Evolutionary conservation across 2,113 vertebrate genomes (phyloP).

Genomic region (Gnathonemus echidnorhynchus): DNA sequence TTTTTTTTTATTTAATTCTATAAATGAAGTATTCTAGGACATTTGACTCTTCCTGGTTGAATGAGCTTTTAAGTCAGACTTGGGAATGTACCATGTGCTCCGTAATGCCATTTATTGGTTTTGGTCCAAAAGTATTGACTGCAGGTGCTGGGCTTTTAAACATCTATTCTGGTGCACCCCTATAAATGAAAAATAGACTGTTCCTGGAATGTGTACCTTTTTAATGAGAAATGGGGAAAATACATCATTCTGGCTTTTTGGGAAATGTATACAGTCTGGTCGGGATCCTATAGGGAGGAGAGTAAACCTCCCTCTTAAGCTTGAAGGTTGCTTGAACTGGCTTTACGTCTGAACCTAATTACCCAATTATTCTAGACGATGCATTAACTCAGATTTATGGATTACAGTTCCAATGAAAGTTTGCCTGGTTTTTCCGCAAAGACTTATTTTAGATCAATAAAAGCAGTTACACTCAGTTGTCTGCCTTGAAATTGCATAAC

Average conservation of each 20-base stretch:
- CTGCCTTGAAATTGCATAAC: background rate
- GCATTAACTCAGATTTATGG: constrained; percentile 4
- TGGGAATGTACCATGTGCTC: background rate
- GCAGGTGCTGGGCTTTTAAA: background rate
- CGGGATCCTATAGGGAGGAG: background rate
- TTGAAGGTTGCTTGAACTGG: background rate
- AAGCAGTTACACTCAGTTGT: background rate
- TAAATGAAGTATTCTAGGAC: background rate
- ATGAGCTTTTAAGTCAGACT: background rate
- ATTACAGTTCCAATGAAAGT: background rate
- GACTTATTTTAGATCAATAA: background rate
- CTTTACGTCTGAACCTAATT: background rate
- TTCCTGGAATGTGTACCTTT: background rate
- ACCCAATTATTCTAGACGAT: background rate
- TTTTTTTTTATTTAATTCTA: background rate
- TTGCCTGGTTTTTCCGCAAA: background rate
- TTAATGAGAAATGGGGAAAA: background rate
- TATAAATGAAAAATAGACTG: background rate
- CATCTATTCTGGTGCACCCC: background rate
- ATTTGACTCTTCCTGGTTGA: background rate
- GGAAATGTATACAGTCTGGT: background rate
- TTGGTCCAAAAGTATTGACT: background rate
- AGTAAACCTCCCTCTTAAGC: background rate
- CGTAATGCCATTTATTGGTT: background rate
- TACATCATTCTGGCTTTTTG: background rate